phyloP scores from a whole-genome alignment of 53 echinoderm and acorn worm genomes.

The Hippasteria phrygiana region DNA sequence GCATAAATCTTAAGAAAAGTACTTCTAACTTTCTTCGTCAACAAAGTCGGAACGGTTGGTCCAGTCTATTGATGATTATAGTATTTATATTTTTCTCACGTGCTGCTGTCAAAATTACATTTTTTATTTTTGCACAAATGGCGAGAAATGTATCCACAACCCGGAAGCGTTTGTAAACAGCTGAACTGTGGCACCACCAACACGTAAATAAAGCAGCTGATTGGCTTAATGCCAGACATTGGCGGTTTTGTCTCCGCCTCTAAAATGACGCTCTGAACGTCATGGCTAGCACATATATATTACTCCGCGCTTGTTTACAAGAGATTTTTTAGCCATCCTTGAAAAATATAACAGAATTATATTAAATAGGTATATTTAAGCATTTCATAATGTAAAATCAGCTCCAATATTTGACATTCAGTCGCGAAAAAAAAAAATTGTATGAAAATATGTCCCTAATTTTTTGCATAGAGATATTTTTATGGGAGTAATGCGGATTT shows the following conservation, averaged over 20 bases:
- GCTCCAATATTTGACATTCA: background rate
- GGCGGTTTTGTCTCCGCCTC: conserved; percentile 34
- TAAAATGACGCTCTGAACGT: background rate
- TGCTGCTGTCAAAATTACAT: too few relatives aligned
- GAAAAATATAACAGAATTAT: background rate
- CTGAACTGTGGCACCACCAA: background rate
- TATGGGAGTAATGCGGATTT: conserved; percentile 59
- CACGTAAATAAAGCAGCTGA: background rate
- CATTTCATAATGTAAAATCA: background rate
- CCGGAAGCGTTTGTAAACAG: background rate
- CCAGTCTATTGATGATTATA: too few relatives aligned
- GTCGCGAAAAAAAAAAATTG: too few relatives aligned
- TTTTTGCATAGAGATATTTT: background rate
- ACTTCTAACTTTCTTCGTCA: too few relatives aligned
- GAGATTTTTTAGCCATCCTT: conserved; percentile 25
- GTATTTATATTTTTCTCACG: too few relatives aligned
- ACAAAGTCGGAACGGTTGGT: too few relatives aligned
- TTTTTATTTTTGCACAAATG: too few relatives aligned
- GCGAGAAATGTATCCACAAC: too few relatives aligned
- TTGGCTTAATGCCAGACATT: background rate
- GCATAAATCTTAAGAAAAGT: too few relatives aligned
- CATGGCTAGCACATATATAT: background rate
- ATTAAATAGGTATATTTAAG: background rate
- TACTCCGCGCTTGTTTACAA: conserved; percentile 27
- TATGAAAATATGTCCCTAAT: conserved; percentile 4